Conservation (phyloP, 2,888 invertebrate genomes). For the Drosophila pullipes region DNA sequence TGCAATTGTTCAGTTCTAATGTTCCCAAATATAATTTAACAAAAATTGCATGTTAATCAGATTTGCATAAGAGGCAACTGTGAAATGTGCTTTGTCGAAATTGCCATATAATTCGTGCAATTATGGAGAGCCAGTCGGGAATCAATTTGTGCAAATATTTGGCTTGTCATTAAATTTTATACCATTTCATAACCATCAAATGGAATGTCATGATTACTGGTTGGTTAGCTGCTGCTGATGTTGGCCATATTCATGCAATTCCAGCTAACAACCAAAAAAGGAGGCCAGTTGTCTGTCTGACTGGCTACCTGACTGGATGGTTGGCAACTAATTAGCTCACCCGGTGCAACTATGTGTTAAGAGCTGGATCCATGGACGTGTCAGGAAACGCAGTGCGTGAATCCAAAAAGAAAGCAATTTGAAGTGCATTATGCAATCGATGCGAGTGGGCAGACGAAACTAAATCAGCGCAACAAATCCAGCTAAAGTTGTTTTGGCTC, state of each 20-base stretch:
- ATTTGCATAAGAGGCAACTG: not conserved
- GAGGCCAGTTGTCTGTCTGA: constrained; percentile 23
- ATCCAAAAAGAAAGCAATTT: constrained; percentile 40
- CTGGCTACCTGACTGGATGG: not conserved
- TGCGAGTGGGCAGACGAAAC: constrained; percentile 59
- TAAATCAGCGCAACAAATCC: constrained; percentile 65
- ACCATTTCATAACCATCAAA: constrained; percentile 51
- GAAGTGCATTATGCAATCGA: constrained; percentile 59
- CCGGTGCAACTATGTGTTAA: constrained; percentile 5
- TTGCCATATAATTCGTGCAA: not conserved
- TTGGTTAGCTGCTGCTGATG: constrained; percentile 9
- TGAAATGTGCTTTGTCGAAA: not conserved
- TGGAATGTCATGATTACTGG: constrained; percentile 37
- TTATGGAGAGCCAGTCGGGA: not conserved
- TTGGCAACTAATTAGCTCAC: constrained; percentile 47
- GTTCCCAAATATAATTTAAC: not conserved
- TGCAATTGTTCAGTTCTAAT: not conserved
- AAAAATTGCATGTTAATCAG: not conserved
- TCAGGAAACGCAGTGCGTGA: constrained; percentile 68
- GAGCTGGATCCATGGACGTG: constrained; percentile 20
- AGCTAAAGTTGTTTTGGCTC: constrained; percentile 4
- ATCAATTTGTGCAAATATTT: constrained; percentile 34
- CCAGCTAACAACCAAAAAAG: constrained; percentile 36
- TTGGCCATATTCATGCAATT: constrained; percentile 21
- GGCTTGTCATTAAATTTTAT: constrained; percentile 34